phyloP scores from a whole-genome alignment of 2,888 invertebrate species.

The Sinhomidia bicolor region DNA sequence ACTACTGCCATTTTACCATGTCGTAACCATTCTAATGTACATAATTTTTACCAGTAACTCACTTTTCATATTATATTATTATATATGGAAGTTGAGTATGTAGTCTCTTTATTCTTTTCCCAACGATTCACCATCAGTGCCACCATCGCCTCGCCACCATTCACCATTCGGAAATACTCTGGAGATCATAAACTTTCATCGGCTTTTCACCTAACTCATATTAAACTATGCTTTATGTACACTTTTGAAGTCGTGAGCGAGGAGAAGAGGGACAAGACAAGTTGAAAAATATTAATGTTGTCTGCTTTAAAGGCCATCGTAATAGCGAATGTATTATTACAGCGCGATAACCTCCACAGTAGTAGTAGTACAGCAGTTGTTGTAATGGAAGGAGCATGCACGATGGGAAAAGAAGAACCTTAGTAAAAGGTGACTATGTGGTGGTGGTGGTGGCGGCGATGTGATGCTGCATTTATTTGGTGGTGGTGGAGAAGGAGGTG shows the following conservation, averaged over 20 bases:
- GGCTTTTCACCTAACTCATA: slow-evolving; percentile 64
- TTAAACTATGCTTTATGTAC: slow-evolving; percentile 56
- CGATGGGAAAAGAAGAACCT: not conserved
- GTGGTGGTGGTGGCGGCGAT: not conserved
- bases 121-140: not conserved
- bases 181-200: slow-evolving; percentile 64
- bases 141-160: slow-evolving; percentile 6
- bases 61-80: not conserved
- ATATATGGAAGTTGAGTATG: not conserved
- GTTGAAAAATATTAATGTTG: slow-evolving; percentile 47
- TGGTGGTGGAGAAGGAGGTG: not conserved
- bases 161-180: slow-evolving; percentile 38
- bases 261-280: slow-evolving; percentile 32
- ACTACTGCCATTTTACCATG: slow-evolving; percentile 28
- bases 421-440: slow-evolving; percentile 4
- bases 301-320: slow-evolving; percentile 12
- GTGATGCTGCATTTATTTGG: not conserved
- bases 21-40: slow-evolving; percentile 32
- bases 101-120: not conserved
- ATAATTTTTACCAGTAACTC: slow-evolving; percentile 3
- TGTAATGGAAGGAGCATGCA: not conserved
- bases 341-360: slow-evolving; percentile 9
- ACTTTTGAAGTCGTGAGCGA: slow-evolving; percentile 3
- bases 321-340: slow-evolving; percentile 25
- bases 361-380: too few relatives aligned